Evolutionary conservation across 2,797 vertebrate genomes (phyloP), one percentile per base, ranked within the genome.

Genomic region (Miichthys miiuy): DNA sequence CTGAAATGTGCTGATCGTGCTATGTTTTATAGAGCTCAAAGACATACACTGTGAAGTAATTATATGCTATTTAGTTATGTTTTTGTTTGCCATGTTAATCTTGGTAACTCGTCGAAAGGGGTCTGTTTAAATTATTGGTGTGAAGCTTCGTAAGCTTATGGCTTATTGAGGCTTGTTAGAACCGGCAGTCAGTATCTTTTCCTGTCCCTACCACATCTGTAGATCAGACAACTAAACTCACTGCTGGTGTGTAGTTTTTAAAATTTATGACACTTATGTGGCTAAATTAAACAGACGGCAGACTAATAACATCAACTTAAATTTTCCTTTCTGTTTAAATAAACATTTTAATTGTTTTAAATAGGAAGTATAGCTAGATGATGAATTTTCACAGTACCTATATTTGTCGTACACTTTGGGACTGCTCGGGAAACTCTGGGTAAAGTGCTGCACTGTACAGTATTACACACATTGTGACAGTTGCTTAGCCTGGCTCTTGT

Each of bases 401-500:
- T 9, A 68, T 61, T 70, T 64, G 34, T 61, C 7, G 3, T 18
- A 20, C 21, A 67, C 34, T 60, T 64, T 30, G 7, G 23, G 47
- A 13, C 44, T 54, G 38, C 52, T 52, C 38, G 50, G 6, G 21
- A 34, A 48, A 52, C 52, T 38, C 1, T 1, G 21, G 38, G 21
- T 69, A 54, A 77, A 68, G 65, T 7, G 23, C 60, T 13, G 52
- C 30, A 46, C 56, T 77, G 44, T 71, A 8, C 50, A 67, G 64
- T 58, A 51, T 73, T 64, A 38, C 42, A 60, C 68, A 27, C 46
- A 65, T 38, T 67, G 11, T 69, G 72, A 79, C 34, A 69, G 27
- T 64, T 84, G 21, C 68, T 78, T n/a, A 55, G 68, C 68, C 64
- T 64, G 79, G 65, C 58, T 80, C 48, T 51, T 81, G 47, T 60